phyloP scores from a whole-genome alignment of 2,113 vertebrate species.

The Noctilio leporinus region DNA sequence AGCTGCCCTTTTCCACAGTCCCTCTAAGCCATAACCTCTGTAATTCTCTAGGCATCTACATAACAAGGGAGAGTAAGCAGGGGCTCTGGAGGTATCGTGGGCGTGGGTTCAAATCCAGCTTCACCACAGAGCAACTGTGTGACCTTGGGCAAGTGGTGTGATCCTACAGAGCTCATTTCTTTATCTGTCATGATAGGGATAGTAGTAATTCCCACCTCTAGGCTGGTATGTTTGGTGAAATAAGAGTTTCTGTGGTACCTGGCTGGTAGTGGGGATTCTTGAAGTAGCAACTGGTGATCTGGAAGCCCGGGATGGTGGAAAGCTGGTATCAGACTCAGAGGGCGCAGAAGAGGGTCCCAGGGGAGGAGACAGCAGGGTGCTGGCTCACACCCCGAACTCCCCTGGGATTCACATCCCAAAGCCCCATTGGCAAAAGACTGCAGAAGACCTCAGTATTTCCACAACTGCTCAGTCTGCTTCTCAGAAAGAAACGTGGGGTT shows the following conservation, averaged over 20 bases:
- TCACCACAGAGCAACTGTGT: neutral
- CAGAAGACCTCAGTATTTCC: neutral
- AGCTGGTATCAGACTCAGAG: neutral
- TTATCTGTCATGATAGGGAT: accelerated
- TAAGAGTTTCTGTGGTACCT: neutral
- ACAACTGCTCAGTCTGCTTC: neutral
- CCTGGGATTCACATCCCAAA: neutral
- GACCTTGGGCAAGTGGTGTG: neutral
- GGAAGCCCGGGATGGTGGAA: neutral
- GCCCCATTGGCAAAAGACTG: neutral
- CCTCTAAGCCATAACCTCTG: neutral
- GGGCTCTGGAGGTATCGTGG: neutral
- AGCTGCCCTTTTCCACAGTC: neutral
- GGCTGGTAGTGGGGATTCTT: neutral
- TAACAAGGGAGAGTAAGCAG: neutral
- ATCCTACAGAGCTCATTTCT: neutral
- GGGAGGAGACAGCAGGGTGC: too few species aligned
- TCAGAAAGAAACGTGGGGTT: neutral
- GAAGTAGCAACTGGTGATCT: neutral
- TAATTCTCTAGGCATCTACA: neutral
- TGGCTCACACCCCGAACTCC: neutral
- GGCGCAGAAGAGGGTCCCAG: neutral
- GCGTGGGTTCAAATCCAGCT: neutral
- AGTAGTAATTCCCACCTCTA: neutral
- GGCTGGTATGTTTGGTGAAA: neutral